Conservation (phyloP, 2,888 invertebrate genomes). For the Bellardia bayeri region DNA sequence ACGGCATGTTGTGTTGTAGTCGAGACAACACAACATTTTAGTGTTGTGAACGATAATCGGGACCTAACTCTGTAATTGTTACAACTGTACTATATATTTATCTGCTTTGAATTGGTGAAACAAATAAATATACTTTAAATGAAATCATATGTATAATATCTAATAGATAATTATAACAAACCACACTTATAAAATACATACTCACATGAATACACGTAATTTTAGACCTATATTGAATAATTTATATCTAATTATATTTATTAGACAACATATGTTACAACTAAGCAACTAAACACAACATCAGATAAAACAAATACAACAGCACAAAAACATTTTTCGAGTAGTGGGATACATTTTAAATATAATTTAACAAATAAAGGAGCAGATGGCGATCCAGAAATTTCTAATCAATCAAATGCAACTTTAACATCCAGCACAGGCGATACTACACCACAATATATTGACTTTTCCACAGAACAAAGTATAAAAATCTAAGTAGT, state of each 20-base stretch:
- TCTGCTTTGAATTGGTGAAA: slow-evolving; percentile 6
- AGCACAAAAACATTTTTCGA: slow-evolving; percentile 66
- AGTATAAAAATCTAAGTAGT: slow-evolving; percentile 86
- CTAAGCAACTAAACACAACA: slow-evolving; percentile 65
- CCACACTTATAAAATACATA: neutral
- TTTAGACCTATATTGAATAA: neutral
- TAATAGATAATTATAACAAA: neutral
- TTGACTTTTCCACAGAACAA: slow-evolving; percentile 95
- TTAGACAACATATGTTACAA: slow-evolving; percentile 59
- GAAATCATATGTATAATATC: neutral
- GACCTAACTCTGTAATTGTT: neutral
- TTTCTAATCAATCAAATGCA: slow-evolving; percentile 56
- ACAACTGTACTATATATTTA: neutral
- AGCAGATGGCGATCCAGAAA: slow-evolving; percentile 47
- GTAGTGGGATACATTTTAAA: slow-evolving; percentile 68
- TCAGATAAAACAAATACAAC: slow-evolving; percentile 70
- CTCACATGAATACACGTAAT: neutral
- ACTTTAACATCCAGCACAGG: slow-evolving; percentile 42
- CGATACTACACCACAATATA: slow-evolving; percentile 84
- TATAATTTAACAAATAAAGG: slow-evolving; percentile 59
- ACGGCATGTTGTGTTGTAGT: no score
- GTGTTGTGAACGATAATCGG: no score
- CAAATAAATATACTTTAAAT: neutral
- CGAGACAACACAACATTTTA: no score
- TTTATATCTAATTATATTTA: slow-evolving; percentile 43